phyloP scores from a whole-genome alignment of 2,888 invertebrate species.

The Lasius platythorax region DNA sequence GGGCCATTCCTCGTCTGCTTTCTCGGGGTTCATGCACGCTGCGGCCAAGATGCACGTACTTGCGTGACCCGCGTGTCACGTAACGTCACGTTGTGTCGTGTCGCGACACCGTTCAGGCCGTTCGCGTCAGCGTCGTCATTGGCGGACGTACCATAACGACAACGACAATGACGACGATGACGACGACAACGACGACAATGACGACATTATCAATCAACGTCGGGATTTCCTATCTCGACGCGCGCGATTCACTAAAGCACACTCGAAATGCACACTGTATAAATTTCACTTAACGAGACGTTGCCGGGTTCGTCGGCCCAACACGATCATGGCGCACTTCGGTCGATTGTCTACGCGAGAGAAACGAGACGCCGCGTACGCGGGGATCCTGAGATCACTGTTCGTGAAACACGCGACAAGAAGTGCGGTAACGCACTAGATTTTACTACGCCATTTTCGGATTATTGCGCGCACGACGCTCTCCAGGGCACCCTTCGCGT shows the following conservation, averaged over 20 bases:
- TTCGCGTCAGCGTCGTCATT: constrained; percentile 37
- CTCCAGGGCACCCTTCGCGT: constrained; percentile 54
- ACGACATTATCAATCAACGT: background rate
- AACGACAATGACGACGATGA: background rate
- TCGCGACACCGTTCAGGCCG: constrained; percentile 3
- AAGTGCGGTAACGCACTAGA: constrained; percentile 56
- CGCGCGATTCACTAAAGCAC: constrained; percentile 34
- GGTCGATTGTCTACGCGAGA: constrained; percentile 13
- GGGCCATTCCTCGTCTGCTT: constrained; percentile 55
- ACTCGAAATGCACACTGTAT: constrained; percentile 33
- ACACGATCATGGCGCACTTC: constrained; percentile 49
- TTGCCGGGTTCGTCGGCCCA: constrained; percentile 48
- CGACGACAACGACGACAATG: background rate
- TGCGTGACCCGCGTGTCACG: constrained; percentile 16
- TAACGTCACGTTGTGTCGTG: constrained; percentile 22
- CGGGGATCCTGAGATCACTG: background rate
- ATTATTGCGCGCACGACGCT: constrained; percentile 58
- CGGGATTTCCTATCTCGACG: background rate
- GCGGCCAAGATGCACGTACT: constrained; percentile 7
- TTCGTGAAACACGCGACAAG: constrained; percentile 18
- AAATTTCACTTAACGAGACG: constrained; percentile 26
- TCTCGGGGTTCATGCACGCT: constrained; percentile 29
- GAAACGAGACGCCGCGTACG: background rate
- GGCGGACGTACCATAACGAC: background rate
- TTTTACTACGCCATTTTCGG: constrained; percentile 81